phyloP scores from a whole-genome alignment of 2,888 invertebrate species.

The Nephrotoma flavescens region DNA sequence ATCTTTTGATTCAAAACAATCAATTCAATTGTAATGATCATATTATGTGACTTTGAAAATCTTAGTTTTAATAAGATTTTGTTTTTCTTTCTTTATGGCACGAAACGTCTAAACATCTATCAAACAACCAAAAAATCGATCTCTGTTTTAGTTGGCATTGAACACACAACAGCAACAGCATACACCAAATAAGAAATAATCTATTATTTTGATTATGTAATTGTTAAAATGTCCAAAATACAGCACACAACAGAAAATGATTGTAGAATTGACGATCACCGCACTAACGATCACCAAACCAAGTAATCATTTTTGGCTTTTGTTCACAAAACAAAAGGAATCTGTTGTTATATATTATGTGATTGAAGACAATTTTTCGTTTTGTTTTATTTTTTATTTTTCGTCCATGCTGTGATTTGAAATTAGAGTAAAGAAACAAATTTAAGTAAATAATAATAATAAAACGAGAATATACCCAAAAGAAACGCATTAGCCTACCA shows the following conservation, averaged over 20 bases:
- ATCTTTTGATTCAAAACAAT: slow-evolving; percentile 1
- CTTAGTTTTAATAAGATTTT: not conserved
- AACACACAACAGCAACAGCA: not conserved
- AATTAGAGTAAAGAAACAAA: not conserved
- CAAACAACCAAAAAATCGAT: not conserved
- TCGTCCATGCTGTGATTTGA: not conserved
- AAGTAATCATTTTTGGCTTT: not conserved
- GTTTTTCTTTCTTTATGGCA: not conserved
- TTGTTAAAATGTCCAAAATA: slow-evolving; percentile 3
- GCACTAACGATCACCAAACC: not conserved
- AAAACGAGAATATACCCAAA: not conserved
- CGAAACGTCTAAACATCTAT: not conserved
- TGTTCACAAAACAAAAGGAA: not conserved
- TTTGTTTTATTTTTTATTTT: not conserved
- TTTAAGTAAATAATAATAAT: not conserved
- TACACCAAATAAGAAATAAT: not conserved
- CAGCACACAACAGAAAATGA: not conserved
- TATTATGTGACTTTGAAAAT: not conserved
- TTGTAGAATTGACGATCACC: not conserved
- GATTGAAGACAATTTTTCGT: not conserved
- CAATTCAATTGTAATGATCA: not conserved
- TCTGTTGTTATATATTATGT: not conserved
- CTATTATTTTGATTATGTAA: not conserved
- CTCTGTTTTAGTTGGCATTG: not conserved
- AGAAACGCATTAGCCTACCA: not conserved